Percentiles rank a stretch among this genome's conserved stretches.
These are phyloP conservation scores for Tenthredo notha DNA, from an alignment of 2,888 invertebrate genomes.

Conservation along the genomic window DNA sequence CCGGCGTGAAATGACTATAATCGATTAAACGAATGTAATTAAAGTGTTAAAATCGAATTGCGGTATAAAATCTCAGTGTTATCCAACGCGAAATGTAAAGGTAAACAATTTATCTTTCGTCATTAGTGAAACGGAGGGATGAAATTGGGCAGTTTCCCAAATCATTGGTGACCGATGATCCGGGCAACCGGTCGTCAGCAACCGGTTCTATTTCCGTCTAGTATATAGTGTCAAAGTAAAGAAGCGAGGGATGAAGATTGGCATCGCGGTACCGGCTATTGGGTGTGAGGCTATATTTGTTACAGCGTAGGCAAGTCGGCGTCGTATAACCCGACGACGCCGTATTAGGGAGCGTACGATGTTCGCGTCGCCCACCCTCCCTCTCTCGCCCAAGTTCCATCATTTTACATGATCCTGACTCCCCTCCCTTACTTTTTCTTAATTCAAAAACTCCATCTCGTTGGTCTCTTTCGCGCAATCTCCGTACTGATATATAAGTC, in stretches of 20 bases:
- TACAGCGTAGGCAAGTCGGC: constrained; percentile 67
- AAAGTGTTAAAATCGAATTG: not conserved
- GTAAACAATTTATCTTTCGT: not conserved
- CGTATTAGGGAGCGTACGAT: constrained; percentile 77
- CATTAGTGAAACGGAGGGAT: not conserved
- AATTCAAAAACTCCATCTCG: constrained; percentile 14
- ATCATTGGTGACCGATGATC: not conserved
- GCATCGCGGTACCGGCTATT: constrained; percentile 54
- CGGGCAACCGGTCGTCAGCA: constrained; percentile 21
- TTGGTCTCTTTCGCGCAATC: not conserved
- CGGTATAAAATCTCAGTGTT: not conserved
- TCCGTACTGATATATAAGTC: constrained; percentile 40
- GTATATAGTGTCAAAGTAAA: constrained; percentile 50
- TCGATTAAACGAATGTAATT: not conserved
- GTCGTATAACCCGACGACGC: constrained; percentile 68
- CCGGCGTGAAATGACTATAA: not conserved
- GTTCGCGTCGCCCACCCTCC: constrained; percentile 79
- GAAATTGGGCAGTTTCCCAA: not conserved
- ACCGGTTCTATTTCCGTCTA: constrained; percentile 53
- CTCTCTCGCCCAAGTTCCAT: constrained; percentile 54
- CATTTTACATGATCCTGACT: constrained; percentile 53
- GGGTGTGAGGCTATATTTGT: constrained; percentile 70
- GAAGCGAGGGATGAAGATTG: constrained; percentile 53
- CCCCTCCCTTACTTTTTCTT: constrained; percentile 63
- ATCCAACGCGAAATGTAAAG: not conserved